phyloP scores from a whole-genome alignment of 2,888 invertebrate species.

The Celastrina argiolus region DNA sequence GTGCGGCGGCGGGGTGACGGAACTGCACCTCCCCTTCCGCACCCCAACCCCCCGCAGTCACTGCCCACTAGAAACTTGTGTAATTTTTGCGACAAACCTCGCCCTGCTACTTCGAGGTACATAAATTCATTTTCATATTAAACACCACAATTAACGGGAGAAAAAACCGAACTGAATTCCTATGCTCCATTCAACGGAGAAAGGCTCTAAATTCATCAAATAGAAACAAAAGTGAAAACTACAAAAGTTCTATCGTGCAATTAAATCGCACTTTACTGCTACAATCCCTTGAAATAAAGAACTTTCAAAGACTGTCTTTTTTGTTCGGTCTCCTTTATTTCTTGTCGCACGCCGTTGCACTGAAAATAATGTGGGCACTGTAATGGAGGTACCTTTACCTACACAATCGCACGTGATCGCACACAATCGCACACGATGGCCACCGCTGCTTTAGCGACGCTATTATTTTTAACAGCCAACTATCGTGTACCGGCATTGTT shows the following conservation, averaged over 20 bases:
- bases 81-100: conserved; percentile 59
- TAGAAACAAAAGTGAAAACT: conserved; percentile 58
- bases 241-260: conserved; percentile 65
- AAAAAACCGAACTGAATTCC: not conserved
- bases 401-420: conserved; percentile 53
- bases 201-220: conserved; percentile 62
- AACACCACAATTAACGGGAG: not conserved
- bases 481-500: conserved; percentile 27
- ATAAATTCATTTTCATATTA: not conserved
- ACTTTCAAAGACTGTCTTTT: conserved; percentile 67
- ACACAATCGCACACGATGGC: conserved; percentile 53
- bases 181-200: conserved; percentile 38
- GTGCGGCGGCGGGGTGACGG: conserved; percentile 34
- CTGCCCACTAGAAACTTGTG: conserved; percentile 44
- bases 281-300: conserved; percentile 72
- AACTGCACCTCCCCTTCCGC: conserved; percentile 30
- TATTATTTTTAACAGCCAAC: conserved; percentile 38
- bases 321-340: conserved; percentile 59
- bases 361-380: conserved; percentile 56
- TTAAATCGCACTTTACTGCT: conserved; percentile 72
- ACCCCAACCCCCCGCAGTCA: conserved; percentile 30
- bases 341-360: conserved; percentile 48
- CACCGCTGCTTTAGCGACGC: conserved; percentile 35
- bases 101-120: conserved; percentile 41
- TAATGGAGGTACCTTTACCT: conserved; percentile 49